These are phyloP conservation scores for Pteropus rufus DNA, from an alignment of 2,797 vertebrate genomes.

Conservation along the genomic window DNA sequence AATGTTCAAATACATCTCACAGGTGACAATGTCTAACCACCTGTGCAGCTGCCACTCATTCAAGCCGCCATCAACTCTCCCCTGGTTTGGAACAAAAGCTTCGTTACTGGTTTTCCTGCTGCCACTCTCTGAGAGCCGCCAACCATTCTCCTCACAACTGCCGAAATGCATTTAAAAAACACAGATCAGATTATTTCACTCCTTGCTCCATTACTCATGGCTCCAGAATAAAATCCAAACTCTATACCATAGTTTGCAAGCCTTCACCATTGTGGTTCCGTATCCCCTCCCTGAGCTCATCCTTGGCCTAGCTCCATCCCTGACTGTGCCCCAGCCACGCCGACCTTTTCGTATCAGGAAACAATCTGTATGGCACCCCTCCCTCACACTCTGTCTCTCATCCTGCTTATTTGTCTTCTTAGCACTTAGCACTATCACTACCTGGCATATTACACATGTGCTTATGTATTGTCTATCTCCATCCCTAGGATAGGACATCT, in stretches of 20 bases:
- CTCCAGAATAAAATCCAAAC: background rate
- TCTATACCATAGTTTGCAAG: background rate
- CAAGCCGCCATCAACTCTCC: background rate
- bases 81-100: background rate
- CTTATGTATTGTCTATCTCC: background rate
- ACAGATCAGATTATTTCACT: too few relatives aligned
- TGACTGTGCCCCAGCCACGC: background rate
- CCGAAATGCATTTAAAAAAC: background rate
- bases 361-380: rapidly evolving
- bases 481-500: background rate
- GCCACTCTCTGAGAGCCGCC: background rate
- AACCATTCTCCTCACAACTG: background rate
- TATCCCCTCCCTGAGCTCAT: background rate
- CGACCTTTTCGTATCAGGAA: background rate
- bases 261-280: background rate
- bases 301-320: background rate
- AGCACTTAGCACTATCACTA: background rate
- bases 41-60: background rate
- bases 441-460: rapidly evolving
- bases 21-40: background rate
- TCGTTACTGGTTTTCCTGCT: background rate
- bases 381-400: background rate
- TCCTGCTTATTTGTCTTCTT: background rate
- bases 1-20: background rate
- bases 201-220: background rate